Evolutionary conservation across 2,888 invertebrate species (phyloP).

Genomic region (Drosophila falleni): DNA sequence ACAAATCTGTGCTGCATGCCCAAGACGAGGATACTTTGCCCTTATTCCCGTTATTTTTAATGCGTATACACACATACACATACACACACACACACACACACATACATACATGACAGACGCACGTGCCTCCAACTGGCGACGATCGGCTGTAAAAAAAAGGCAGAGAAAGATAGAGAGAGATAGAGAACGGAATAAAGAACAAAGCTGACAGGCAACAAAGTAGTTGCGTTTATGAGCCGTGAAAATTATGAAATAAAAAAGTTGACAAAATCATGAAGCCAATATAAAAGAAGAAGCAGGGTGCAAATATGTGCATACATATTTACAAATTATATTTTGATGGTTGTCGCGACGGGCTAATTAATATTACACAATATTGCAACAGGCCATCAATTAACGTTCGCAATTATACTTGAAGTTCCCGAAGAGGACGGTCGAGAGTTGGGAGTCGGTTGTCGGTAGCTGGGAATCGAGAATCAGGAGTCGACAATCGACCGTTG

Average conservation of each 20-base stretch:
- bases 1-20: constrained; percentile 63
- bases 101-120: constrained; percentile 28
- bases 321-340: constrained; percentile 57
- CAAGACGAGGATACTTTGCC: constrained; percentile 9
- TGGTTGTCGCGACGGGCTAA: constrained; percentile 57
- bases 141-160: constrained; percentile 14
- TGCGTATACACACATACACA: background rate
- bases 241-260: constrained; percentile 65
- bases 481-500: constrained; percentile 4
- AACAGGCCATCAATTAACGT: constrained; percentile 56
- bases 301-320: constrained; percentile 25
- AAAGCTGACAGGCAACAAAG: constrained; percentile 65
- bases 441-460: background rate
- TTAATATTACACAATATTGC: constrained; percentile 71
- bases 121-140: constrained; percentile 48
- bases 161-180: background rate
- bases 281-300: background rate
- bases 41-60: background rate
- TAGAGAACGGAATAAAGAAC: constrained; percentile 2
- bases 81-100: background rate
- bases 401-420: constrained; percentile 10
- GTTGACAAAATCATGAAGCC: constrained; percentile 25
- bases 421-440: background rate
- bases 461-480: background rate
- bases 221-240: constrained; percentile 72